phyloP scores from a whole-genome alignment of 2,797 vertebrate species.

The Enteromius paludinosus region DNA sequence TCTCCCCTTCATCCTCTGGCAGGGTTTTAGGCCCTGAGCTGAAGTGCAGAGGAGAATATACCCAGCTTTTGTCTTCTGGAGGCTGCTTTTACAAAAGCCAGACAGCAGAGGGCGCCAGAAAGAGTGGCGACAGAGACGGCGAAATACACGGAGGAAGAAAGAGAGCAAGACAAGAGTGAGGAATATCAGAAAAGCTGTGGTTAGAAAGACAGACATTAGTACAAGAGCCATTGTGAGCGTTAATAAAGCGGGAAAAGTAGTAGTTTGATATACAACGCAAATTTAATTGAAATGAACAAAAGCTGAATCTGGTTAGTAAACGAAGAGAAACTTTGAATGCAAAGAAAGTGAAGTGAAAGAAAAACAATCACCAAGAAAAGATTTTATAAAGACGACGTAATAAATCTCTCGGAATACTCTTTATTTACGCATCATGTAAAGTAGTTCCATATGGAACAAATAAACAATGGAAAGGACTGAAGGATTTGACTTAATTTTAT shows the following conservation, averaged over 20 bases:
- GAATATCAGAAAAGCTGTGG: constrained; percentile 55
- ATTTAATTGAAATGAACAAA: neutral
- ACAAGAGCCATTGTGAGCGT: neutral
- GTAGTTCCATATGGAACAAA: neutral
- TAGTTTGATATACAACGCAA: neutral
- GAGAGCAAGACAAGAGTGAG: constrained; percentile 63
- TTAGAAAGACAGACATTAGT: neutral
- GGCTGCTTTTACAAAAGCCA: constrained; percentile 84
- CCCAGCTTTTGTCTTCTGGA: constrained; percentile 98
- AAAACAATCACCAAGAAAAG: neutral
- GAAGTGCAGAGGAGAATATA: constrained; percentile 99
- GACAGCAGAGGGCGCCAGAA: constrained; percentile 82
- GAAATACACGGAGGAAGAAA: constrained; percentile 66
- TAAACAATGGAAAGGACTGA: neutral
- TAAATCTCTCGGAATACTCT: neutral
- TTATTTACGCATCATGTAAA: neutral
- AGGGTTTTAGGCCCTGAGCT: constrained; percentile 88
- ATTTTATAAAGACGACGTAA: neutral
- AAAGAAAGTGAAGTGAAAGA: neutral
- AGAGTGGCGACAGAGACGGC: constrained; percentile 75
- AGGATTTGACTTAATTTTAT: neutral
- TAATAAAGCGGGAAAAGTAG: neutral
- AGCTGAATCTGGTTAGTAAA: neutral
- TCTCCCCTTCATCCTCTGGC: constrained; percentile 91
- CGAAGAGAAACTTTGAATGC: neutral